Evolutionary conservation across 2,113 vertebrate species (phyloP), one percentile per base, ranked within the genome.

Genomic region (Capra hircus): DNA sequence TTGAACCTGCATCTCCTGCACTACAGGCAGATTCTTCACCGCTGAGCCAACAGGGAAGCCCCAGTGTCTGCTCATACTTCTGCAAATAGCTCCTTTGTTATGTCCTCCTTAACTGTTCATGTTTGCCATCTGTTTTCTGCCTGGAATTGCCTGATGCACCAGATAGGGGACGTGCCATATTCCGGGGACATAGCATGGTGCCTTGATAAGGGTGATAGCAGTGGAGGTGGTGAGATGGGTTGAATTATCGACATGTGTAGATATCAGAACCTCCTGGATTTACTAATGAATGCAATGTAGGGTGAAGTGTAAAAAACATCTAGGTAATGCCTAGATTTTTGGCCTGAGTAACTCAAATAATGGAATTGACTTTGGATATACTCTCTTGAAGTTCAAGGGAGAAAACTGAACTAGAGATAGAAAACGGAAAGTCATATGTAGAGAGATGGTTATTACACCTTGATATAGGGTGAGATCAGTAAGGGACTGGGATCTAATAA

Each of bases 1-100:
- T 0, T 27, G 36, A 77, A 43, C 6, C 12, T 0, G 1, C 12
- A 7, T 77, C 23, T 77, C 23, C 40, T 77, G 71, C 5, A 43
- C 21, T 43, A 14, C 6, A 43, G 11, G 36, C 40, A 43, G 71
- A 43, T 27, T 77, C 71, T 77, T 43, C 40, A 77, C 40, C 0
- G 0, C 36, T 77, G 71, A 77, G 36, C 40, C 36, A 27, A 6
- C 12, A 14, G 23, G 71, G 71, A 77, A 43, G 71, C 71, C 71
- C 71, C 23, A 3, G 80, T 80, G 1, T 55, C 36, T 67, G 40
- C 12, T 83, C 64, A 30, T 1, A 14, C 27, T 9, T 62, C 81
- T 60, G 3, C 74, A 86, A 50, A 83, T 81, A 83, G n/a, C 62
- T 36, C 21, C 52, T 93, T 82, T 82, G 40, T 91, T 53, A 71